Evolutionary conservation across 1,140 invertebrate genomes (phyloP).

Genomic region (Glossosoma conforme): DNA sequence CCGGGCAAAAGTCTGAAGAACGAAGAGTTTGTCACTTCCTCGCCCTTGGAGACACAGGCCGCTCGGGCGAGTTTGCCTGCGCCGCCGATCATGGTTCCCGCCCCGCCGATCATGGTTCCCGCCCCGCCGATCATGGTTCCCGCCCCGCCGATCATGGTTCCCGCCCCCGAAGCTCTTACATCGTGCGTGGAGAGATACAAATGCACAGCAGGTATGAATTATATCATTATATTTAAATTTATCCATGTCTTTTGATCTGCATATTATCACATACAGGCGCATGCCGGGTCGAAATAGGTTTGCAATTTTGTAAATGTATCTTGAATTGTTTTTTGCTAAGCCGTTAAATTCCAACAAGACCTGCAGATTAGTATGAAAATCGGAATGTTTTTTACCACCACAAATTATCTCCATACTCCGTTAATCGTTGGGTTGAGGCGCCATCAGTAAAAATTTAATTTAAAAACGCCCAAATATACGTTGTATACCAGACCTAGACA

Average conservation of each 20-base stretch:
- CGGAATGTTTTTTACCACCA: too few species aligned
- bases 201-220: conserved; percentile 13
- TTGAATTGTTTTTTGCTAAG: not conserved
- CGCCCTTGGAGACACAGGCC: too few species aligned
- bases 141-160: conserved; percentile 5
- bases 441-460: too few species aligned
- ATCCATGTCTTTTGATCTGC: not conserved
- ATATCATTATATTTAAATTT: not conserved
- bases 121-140: conserved; percentile 5
- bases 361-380: too few species aligned
- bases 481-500: too few species aligned
- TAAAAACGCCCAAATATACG: too few species aligned
- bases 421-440: too few species aligned
- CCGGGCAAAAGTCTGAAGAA: too few species aligned
- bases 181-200: conserved; percentile 2
- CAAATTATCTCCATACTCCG: too few species aligned
- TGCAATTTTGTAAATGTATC: not conserved
- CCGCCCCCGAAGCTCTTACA: not conserved
- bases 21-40: too few species aligned
- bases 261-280: not conserved
- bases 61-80: conserved; percentile 8
- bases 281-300: not conserved
- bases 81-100: conserved; percentile 5
- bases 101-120: conserved; percentile 6
- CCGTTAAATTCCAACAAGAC: too few species aligned